Base-by-base conservation (phyloP, 2,113 vertebrate species). In the Hippocampus mohnikei region DNA sequence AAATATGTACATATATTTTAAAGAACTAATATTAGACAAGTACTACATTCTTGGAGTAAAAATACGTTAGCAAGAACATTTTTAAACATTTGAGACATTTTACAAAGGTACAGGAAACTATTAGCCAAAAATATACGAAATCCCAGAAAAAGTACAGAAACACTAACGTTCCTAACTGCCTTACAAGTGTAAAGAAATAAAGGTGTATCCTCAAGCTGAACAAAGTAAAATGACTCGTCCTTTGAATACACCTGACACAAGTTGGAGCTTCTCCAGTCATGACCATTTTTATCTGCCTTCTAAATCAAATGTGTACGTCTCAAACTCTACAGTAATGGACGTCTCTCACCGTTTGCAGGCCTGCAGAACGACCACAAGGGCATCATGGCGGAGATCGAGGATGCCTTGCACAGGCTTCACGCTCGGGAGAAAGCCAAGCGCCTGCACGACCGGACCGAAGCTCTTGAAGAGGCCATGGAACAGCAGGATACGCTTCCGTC, bases 351-450 rank as follows among this genome's bases (percentile, higher is more conserved):
- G n/a, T 21, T 1, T 69, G 20, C 81, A 99, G 96, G 96, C 87
- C 53, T 99, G 82, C 97, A 99, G 89, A 99, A 99, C 0, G 97
- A 99, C 40, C 97, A 99, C 88, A 96, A 96, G 85, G 92, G 90
- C 0, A 81, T 99, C 71, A 99, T 99, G 97, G 86, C 88, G 65
- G 90, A 97, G 84, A 97, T 99, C 44, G 96, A 99, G 77, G 93
- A 95, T 40, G 96, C 96, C 1, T 88, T 99, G n/a, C 95, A 98
- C 86, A 92, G 89, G 85, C 85, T 99, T 23, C 97, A 99, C 0
- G 95, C 96, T 9, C 84, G 86, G 0, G 96, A 96, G 80, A 96
- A 94, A 81, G 93, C 94, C 77, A 95, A 96, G 73, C 91, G 87
- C 0, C 90, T 91, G 21, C 88, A n/a, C 78, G 95, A 96, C 27